Percentiles rank a stretch among this genome's conserved stretches.
These are phyloP conservation scores for Brachypteracias leptosomus DNA, from an alignment of 2,113 vertebrate genomes.

Conservation along the genomic window DNA sequence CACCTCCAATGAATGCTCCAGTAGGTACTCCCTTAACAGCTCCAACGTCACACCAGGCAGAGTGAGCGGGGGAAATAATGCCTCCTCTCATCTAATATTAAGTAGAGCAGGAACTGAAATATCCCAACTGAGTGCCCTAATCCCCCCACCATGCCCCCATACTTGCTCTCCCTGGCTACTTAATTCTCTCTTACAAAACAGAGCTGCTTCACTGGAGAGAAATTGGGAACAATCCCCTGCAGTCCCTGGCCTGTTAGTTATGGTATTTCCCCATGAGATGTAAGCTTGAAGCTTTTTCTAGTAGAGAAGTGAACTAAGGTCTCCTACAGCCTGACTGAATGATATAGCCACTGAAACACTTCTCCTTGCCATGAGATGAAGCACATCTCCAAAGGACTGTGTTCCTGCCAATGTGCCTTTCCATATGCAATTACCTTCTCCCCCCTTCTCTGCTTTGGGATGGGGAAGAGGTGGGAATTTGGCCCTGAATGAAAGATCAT, in stretches of 20 bases:
- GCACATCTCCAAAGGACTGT: constrained; percentile 32
- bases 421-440: constrained; percentile 41
- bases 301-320: constrained; percentile 25
- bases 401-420: constrained; percentile 42
- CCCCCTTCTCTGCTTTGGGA: constrained; percentile 31
- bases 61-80: not conserved
- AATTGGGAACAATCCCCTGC: not conserved
- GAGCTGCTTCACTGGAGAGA: constrained; percentile 21
- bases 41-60: not conserved
- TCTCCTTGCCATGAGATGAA: constrained; percentile 45
- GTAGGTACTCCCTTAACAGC: not conserved
- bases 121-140: constrained; percentile 37
- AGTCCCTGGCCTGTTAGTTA: constrained; percentile 42
- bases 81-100: constrained; percentile 18
- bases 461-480: constrained; percentile 53
- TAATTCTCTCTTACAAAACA: constrained; percentile 28
- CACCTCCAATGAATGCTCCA: not conserved
- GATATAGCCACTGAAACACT: not conserved
- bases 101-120: constrained; percentile 27
- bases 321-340: not conserved
- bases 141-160: not conserved
- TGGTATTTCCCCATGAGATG: not conserved
- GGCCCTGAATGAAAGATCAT: constrained; percentile 65
- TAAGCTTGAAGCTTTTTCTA: constrained; percentile 18
- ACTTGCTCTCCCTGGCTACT: constrained; percentile 25